Conservation (phyloP, 2,113 vertebrate species). For the Amia ocellicauda region DNA sequence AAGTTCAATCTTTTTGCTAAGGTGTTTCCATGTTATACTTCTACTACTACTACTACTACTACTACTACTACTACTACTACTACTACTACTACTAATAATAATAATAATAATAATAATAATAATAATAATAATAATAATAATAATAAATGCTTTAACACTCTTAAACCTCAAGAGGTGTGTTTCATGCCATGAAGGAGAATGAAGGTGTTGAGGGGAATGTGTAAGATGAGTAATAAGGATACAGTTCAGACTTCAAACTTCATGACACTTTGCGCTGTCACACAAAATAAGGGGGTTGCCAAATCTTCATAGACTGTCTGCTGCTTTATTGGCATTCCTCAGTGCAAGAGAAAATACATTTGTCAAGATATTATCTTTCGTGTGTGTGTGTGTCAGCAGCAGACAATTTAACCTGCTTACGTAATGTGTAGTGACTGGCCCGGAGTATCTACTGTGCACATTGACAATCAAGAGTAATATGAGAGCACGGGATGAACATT, state of each 20-base stretch:
- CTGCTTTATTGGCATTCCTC: neutral
- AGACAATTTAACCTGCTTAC: neutral
- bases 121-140: too few relatives aligned
- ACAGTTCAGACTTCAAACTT: constrained; percentile 1
- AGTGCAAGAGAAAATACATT: neutral
- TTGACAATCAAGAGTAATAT: neutral
- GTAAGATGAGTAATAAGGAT: constrained; percentile 13
- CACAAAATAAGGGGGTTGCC: constrained; percentile 1
- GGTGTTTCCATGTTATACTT: too few relatives aligned
- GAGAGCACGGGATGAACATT: neutral
- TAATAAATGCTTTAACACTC: too few relatives aligned
- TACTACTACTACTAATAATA: too few relatives aligned
- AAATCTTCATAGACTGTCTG: neutral
- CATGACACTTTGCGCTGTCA: neutral
- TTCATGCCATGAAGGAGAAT: too few relatives aligned
- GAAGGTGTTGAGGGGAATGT: too few relatives aligned
- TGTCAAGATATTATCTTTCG: neutral
- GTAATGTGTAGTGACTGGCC: neutral
- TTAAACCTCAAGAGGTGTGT: too few relatives aligned
- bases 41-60: too few relatives aligned
- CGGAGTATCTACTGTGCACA: neutral
- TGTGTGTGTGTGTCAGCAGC: neutral
- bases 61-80: too few relatives aligned
- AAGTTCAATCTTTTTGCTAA: too few relatives aligned
- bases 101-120: neutral